Base-by-base conservation (phyloP, 2,797 vertebrate species). In the Bovichtus variegatus region DNA sequence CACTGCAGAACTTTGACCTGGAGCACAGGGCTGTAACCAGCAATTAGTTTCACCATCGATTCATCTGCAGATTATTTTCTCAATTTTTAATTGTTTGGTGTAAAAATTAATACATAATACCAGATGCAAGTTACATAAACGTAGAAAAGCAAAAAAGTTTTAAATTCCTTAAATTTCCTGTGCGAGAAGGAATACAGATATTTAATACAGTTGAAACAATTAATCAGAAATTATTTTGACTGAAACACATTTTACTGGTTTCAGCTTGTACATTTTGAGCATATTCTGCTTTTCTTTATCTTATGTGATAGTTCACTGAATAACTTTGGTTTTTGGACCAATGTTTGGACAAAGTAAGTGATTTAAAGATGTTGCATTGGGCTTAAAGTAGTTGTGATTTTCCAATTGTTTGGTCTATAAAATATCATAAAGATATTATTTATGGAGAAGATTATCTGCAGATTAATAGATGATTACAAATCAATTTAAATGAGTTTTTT, bases 1-100 rank as follows among this genome's bases (percentile, higher is more conserved):
- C 50, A 43, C 72, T 86, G 71, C 12, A 25, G 61, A 76, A 23
- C 36, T 27, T 58, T 27, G 4, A 71, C 73, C 49, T 29, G 6
- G 36, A 43, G 11, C 34, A 9, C 29, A 0, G 11, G 6, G 46
- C 74, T 63, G 25, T 10, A 49, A 40, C 29, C 6, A 34, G 34
- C n/a, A 44, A 5, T 54, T 47, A 43, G 71, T 57, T 47, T 83
- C 10, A 51, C 50, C 21, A 70, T 63, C 0, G 5, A 58, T 51
- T 57, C 9, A 67, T 47, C 29, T 74, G 43, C 44, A 21, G 23
- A 6, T 36, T 7, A 40, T 59, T 60, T 36, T 19, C 31, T 16
- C 5, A 0, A 19, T 1, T 31, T 0, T 8, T 9, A n/a, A 34
- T 54, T 21, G 5, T 68, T 27, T 40, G 2, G 9, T 65, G 34